Evolutionary conservation across 2,888 invertebrate species (phyloP), one percentile per base, ranked within the genome.

Genomic region (Parnassius smintheus): DNA sequence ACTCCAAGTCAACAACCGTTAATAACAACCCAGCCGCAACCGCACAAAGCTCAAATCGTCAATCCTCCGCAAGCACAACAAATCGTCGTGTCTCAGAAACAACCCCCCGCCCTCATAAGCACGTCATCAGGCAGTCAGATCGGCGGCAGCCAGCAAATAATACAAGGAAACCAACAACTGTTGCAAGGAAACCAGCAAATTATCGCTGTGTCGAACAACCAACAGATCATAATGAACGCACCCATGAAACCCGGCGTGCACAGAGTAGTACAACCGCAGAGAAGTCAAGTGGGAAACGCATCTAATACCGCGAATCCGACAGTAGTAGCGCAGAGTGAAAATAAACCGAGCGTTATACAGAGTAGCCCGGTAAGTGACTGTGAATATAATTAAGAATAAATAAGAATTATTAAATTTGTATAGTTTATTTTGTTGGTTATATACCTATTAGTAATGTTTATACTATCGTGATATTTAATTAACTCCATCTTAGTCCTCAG

Each of bases 31-130:
- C 92, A 91, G 65, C 92, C 92, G 4, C 92, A 89, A 71, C 88
- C 92, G 0, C 93, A 94, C 48, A 94, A 94, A 10, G 94, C 91
- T 0, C 89, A 88, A 69, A 80, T 91, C 7, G 78, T 88, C 70
- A 74, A 89, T 82, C 92, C 69, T 59, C 71, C 74, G 2, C 85
- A 86, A 44, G 64, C 71, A 0, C 92, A 88, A 48, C 92, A 92
- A 66, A 86, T 89, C 1, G 77, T 91, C 35, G 86, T 91, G 1
- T 86, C 88, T 0, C 88, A 88, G 63, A 90, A 91, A 65, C 86
- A 89, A 72, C 85, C 89, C 1, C 88, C 89, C 0, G 83, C 88
- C 0, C 69, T 90, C 1, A 88, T 89, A 54, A 81, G 78, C 58
- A 85, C 88, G 0, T 76, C 85, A 0, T 70, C 76, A 0, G 75